A percentile compares a stretch with the other conserved stretches of the same genome.
Conservation (phyloP, 2,888 invertebrate species). For the Spialia ferax region DNA sequence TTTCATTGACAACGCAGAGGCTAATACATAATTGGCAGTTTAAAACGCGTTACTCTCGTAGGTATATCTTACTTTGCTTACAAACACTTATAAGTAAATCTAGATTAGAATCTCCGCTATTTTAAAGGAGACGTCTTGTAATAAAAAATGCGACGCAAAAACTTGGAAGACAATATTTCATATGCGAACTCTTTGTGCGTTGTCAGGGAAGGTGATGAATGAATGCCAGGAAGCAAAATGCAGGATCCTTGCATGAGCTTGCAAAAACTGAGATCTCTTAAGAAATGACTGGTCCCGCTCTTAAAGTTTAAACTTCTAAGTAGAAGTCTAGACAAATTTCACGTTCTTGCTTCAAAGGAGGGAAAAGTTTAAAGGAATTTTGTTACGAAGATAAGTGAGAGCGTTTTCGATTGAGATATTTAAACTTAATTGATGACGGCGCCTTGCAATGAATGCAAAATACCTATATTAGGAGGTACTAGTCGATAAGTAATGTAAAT, state of each 20-base stretch:
- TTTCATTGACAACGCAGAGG: too few species aligned
- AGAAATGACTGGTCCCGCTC: slow-evolving; percentile 28
- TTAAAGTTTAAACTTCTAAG: slow-evolving; percentile 22
- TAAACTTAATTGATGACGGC: too few species aligned
- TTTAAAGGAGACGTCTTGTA: slow-evolving; percentile 17
- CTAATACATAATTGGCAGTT: background rate
- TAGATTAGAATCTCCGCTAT: slow-evolving; percentile 25
- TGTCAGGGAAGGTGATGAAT: slow-evolving; percentile 35
- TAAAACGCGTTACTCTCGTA: background rate
- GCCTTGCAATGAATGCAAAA: too few species aligned
- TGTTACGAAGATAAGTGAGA: background rate
- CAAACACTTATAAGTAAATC: slow-evolving; percentile 20
- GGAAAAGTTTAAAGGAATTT: background rate
- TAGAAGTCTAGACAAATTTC: slow-evolving; percentile 18
- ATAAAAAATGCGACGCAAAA: slow-evolving; percentile 29
- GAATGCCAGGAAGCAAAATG: slow-evolving; percentile 25
- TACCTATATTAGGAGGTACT: too few species aligned
- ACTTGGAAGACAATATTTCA: slow-evolving; percentile 37
- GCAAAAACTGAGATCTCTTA: slow-evolving; percentile 33
- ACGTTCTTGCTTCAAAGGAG: background rate
- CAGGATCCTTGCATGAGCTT: slow-evolving; percentile 22
- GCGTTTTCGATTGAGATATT: too few species aligned
- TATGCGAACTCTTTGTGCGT: slow-evolving; percentile 31
- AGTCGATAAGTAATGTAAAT: too few species aligned
- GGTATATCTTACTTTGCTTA: background rate